Evolutionary conservation across 2,888 invertebrate species (phyloP), one percentile per base, ranked within the genome.

Genomic region (Ormyrus nitidulus): DNA sequence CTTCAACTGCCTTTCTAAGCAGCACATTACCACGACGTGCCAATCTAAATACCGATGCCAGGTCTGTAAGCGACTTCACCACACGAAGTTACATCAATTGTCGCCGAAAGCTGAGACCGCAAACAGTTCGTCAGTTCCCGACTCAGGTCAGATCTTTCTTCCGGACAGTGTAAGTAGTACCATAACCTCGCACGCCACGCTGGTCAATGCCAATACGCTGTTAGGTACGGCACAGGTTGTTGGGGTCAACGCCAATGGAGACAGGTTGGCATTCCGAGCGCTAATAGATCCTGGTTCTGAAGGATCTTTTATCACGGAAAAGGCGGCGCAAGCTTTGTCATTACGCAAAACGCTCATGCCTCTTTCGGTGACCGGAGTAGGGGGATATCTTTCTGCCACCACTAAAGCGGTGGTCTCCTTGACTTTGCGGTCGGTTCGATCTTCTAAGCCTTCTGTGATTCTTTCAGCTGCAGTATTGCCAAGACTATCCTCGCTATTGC

Each of bases 201-300:
- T 68, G 5, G 19, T 54, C 19, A 13, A 34, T 10, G 4, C 5
- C 34, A 59, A 8, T 5, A 58, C 58, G 4, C 13, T 71, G 10
- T 7, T 71, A 8, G 58, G 19, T 6, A 71, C 58, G 13, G 58
- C 71, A 2, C 3, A 5, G 11, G 49, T 71, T n/a, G n/a, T n/a
- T n/a, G n/a, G n/a, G n/a, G n/a, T n/a, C n/a, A n/a, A n/a, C n/a
- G n/a, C n/a, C n/a, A n/a, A n/a, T 5, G 71, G 59, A 34, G 7
- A 71, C 6, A 58, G 6, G 44, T 2, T 69, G 9, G 11, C 3
- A 10, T 54, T 46, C 3, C 13, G 69, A 8, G 34, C 69, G 19
- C 56, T 69, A 11, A 11, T 69, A 11, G 54, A 56, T 44, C 61
- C 49, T 19, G 71, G 13, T 9, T 46, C 59, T 13, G 58, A 58